Conservation (phyloP, 2,797 vertebrate species). For the Steatocranus sp. region DNA sequence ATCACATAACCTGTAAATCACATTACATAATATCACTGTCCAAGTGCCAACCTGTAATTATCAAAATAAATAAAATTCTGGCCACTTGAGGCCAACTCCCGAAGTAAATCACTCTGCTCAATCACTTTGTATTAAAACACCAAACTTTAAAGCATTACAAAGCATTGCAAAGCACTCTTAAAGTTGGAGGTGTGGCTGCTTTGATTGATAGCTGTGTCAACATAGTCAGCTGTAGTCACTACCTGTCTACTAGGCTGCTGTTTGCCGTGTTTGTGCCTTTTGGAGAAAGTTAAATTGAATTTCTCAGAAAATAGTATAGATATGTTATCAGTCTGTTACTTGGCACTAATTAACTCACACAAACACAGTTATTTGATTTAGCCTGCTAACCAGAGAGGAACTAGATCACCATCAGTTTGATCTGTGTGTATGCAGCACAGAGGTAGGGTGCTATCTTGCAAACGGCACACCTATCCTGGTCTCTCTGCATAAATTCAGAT, state of each 20-base stretch:
- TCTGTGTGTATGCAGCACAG: too few relatives aligned
- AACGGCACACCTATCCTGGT: too few relatives aligned
- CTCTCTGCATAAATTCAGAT: too few relatives aligned
- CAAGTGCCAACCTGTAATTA: not conserved
- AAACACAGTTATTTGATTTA: too few relatives aligned
- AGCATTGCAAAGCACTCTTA: too few relatives aligned
- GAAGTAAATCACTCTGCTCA: not conserved
- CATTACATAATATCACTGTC: not conserved
- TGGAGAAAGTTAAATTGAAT: not conserved
- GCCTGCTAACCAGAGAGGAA: too few relatives aligned
- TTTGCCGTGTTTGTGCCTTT: not conserved
- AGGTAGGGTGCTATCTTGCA: too few relatives aligned
- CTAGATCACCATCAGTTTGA: too few relatives aligned
- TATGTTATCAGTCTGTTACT: not conserved
- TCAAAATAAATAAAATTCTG: not conserved
- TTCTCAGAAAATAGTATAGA: not conserved
- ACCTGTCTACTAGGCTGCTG: not conserved
- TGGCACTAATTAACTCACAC: not conserved
- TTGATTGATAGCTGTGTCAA: not conserved
- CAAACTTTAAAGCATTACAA: not conserved
- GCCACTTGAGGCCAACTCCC: not conserved
- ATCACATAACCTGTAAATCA: not conserved
- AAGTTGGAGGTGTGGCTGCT: not conserved
- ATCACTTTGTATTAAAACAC: not conserved
- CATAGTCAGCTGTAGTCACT: not conserved